Base-by-base conservation (phyloP, 2,797 vertebrate species). In the Halcyon smyrnensis region DNA sequence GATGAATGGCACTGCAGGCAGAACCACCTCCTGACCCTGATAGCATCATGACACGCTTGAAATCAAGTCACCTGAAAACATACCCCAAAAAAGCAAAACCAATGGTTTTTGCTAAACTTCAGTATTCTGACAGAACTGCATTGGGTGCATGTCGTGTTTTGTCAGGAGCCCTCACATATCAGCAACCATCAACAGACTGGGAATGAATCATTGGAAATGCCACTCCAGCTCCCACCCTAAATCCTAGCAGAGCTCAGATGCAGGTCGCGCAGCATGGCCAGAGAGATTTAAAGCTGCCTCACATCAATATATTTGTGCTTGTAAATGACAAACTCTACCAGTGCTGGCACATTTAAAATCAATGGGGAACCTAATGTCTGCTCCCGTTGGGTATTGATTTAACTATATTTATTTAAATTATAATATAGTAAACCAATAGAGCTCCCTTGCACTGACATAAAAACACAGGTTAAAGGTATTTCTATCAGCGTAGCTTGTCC, bases 271-370 rank as follows among this genome's bases (percentile, higher is more conserved):
- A 48, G 46, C 3, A 1, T 10, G 73, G 57, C 57, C 34, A 63
- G 70, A 50, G 83, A 91, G 77, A 76, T 91, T 94, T 93, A 90
- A 90, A 91, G 54, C 65, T 81, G 48, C 63, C 36, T 64, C 34
- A 51, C 53, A 70, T 85, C 80, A 60, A 67, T 93, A 77, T 23
- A 90, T 76, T 77, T 77, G 60, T 77, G 71, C 88, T 90, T 95
- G 63, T 84, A 91, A 95, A 90, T 89, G 63, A 83, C 90, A 95
- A 90, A 84, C 37, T 67, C 64, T 36, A 63, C 56, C 0, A 0
- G 27, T 85, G 78, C 89, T 71, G 32, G 73, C 74, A 80, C 13
- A 20, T 62, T 95, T 91, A 67, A 93, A 93, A 95, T 94, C 96
- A 77, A 93, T 60, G 45, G 36, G 34, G 75, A 93, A 84, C 54